A percentile compares a stretch with the other conserved stretches of the same genome.
Evolutionary conservation across 1,140 invertebrate species (phyloP).

Genomic region (Grapholita molesta): DNA sequence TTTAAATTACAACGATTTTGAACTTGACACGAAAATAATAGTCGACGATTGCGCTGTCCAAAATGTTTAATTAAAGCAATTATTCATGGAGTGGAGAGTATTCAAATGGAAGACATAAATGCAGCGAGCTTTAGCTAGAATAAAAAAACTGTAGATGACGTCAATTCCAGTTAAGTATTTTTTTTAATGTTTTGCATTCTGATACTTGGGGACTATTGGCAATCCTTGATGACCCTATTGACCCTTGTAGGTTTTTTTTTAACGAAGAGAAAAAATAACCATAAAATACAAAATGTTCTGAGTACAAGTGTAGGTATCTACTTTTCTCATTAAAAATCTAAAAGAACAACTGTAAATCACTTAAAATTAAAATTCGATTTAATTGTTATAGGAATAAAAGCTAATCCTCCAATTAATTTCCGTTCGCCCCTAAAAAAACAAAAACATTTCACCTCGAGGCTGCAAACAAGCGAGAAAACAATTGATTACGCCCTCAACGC

Average conservation of each 20-base stretch:
- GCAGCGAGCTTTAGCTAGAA: not conserved
- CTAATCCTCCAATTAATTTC: not conserved
- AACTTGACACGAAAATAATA: not conserved
- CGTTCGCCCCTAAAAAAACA: not conserved
- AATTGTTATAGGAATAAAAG: not conserved
- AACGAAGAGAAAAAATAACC: too few relatives aligned
- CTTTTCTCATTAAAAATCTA: too few relatives aligned
- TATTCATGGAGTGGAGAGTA: not conserved
- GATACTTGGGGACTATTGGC: too few relatives aligned
- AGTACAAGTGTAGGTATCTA: too few relatives aligned
- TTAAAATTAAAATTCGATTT: too few relatives aligned
- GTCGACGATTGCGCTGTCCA: not conserved
- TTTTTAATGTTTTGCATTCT: too few relatives aligned
- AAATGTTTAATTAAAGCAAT: not conserved
- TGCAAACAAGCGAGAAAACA: constrained; percentile 49
- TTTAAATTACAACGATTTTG: not conserved
- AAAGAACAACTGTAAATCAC: too few relatives aligned
- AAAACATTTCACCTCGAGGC: constrained; percentile 24
- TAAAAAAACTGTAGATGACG: too few relatives aligned
- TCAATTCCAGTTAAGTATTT: too few relatives aligned
- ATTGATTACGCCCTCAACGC: constrained; percentile 57
- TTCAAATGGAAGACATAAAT: not conserved
- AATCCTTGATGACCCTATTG: too few relatives aligned
- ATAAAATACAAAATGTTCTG: too few relatives aligned
- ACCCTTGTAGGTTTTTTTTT: too few relatives aligned